Conservation (phyloP, 2,888 invertebrate genomes). For the Linnaemya tessellans region DNA sequence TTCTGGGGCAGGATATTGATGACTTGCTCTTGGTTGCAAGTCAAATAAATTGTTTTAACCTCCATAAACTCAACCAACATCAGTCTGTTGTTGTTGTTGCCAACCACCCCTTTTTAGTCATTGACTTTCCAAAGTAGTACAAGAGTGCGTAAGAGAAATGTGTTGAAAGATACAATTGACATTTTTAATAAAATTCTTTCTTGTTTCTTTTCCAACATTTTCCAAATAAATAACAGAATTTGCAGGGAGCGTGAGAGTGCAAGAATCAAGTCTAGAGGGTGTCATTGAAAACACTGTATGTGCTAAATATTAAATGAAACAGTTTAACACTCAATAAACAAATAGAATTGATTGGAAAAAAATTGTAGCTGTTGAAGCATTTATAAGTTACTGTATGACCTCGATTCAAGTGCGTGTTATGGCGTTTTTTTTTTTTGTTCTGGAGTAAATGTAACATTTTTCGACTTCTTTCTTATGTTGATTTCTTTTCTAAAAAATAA, state of each 20-base stretch:
- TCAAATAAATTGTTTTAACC: neutral
- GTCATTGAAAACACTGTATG: neutral
- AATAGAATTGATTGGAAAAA: neutral
- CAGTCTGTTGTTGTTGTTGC: neutral
- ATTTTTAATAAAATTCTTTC: neutral
- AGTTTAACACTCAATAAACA: neutral
- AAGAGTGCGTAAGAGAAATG: neutral
- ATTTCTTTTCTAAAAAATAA: too few species aligned
- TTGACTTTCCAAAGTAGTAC: neutral
- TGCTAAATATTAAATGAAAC: neutral
- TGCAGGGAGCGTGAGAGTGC: neutral
- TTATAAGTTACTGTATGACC: too few species aligned
- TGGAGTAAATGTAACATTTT: too few species aligned
- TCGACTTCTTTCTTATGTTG: too few species aligned
- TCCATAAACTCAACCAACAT: neutral
- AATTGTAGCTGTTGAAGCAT: neutral
- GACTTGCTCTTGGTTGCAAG: constrained; percentile 4
- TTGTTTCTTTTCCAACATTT: neutral
- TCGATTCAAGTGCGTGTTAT: too few species aligned
- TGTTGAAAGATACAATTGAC: neutral
- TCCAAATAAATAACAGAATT: neutral
- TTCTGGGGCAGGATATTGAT: neutral
- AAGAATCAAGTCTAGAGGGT: neutral
- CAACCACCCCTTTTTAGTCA: neutral
- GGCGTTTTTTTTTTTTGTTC: too few species aligned